Base-by-base conservation (phyloP, 2,888 invertebrate genomes). In the Sarcophaga variegata region DNA sequence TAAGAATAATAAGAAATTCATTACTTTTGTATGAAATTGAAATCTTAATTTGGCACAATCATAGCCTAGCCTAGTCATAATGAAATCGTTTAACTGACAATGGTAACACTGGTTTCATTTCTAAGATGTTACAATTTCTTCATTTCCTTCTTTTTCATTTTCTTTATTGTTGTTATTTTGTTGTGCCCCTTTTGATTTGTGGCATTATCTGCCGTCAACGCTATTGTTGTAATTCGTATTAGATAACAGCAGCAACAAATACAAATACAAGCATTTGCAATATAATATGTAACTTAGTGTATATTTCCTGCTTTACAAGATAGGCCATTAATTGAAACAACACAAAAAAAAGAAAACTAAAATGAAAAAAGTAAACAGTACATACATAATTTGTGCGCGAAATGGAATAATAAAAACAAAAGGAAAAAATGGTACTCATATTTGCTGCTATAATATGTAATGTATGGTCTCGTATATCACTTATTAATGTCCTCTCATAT, bases 221-320 rank as follows among this genome's bases (percentile, higher is more conserved):
- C 54, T 17, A 25, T 69, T 72, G 83, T 49, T 81, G 60, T 75
- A 75, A 77, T 84, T 17, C 54, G 54, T 54, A 54, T 54, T 84
- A 84, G 84, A 87, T 84, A 87, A 87, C 87, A 71, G 37, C 74
- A 81, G 59, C 72, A 81, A 27, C 49, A 49, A 20, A 66, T 14
- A 83, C n/a, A 76, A 77, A 74, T 82, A 70, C 4, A 54, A 37
- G 37, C 37, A 37, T 37, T 67, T 82, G 75, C 69, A 86, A 86
- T 79, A 77, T 59, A 80, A 81, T 83, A 81, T 80, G 86, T 83
- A 77, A 83, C 69, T 70, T 66, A 77, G 59, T 37, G 37, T 10
- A 37, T 81, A 83, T 83, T 86, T 86, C 86, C 86, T 83, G 86
- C 80, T 86, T 86, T 74, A 81, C 64, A 83, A 77, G 77, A 86